Conservation (phyloP, 2,797 vertebrate species). For the Centroberyx gerrardi region DNA sequence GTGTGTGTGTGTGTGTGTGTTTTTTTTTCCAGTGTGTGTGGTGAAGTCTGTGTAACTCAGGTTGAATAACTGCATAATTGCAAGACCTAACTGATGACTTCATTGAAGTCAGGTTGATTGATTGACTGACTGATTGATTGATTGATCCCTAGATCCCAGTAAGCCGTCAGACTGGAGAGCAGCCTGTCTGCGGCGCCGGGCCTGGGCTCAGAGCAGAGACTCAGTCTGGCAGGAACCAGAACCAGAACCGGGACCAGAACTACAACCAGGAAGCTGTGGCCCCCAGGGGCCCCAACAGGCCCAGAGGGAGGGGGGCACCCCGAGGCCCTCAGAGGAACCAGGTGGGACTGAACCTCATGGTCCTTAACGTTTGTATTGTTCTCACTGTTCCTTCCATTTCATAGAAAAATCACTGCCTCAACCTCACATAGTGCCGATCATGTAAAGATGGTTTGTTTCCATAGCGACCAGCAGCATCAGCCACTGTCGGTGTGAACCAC, state of each 20-base stretch:
- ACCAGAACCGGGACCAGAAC: neutral
- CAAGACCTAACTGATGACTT: too few species aligned
- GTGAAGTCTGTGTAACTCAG: too few species aligned
- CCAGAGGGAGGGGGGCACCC: slow-evolving; percentile 18
- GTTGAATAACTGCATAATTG: too few species aligned
- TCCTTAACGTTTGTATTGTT: too few species aligned
- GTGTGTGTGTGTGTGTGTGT: slow-evolving; percentile 11
- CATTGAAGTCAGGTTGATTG: slow-evolving; percentile 30
- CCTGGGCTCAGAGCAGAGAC: slow-evolving; percentile 78
- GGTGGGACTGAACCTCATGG: slow-evolving; percentile 47
- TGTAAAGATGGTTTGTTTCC: neutral
- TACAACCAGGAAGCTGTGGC: too few species aligned
- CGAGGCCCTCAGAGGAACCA: slow-evolving; percentile 53
- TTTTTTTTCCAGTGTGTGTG: too few species aligned
- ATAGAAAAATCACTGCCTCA: neutral
- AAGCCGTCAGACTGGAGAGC: slow-evolving; percentile 29
- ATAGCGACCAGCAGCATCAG: too few species aligned
- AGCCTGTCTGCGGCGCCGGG: slow-evolving; percentile 65
- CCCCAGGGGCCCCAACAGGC: slow-evolving; percentile 31
- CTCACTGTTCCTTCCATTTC: too few species aligned
- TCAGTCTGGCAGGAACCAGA: slow-evolving; percentile 65
- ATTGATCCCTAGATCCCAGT: slow-evolving; percentile 55
- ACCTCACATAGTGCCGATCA: neutral
- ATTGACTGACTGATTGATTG: slow-evolving; percentile 23
- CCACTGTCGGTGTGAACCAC: too few species aligned